Evolutionary conservation across 2,888 invertebrate species (phyloP), one percentile per base, ranked within the genome.

Genomic region (Agrochola macilenta): DNA sequence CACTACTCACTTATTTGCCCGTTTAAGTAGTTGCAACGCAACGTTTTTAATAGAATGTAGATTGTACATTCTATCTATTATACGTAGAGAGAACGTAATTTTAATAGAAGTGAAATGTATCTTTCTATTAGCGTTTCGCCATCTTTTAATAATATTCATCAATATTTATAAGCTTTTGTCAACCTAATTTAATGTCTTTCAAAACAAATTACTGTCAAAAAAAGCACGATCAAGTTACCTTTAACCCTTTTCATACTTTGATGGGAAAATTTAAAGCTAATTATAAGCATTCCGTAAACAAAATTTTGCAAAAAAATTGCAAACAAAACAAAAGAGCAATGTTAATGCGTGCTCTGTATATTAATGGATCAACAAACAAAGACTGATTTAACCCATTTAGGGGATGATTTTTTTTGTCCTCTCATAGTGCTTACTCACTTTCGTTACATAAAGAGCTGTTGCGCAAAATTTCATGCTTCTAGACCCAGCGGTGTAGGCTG

Each of bases 151-250:
- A 65, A 69, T n/a, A 58, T 71, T 76, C 9, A 78, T 87, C 73
- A 81, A 81, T 76, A 87, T 85, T 87, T 69, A 77, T 78, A 71
- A 74, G 73, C 58, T 11, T 43, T 68, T 69, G 52, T 76, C 76
- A 74, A 69, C 39, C 46, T 78, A 52, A 72, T 78, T 86, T 23
- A 79, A 69, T 69, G 26, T 78, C 61, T 78, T 54, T 71, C 68
- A 79, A 64, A 79, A 82, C 57, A 63, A 82, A 69, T 81, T 71
- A 61, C 49, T 58, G n/a, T 46, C 12, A 71, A 74, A 63, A 61
- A 73, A 69, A 77, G 43, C 39, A 69, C 9, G 43, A 83, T 83
- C 46, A 54, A 17, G 43, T 83, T 71, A 80, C 69, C 12, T 39
- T 70, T 64, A 57, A 61, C 52, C 57, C 68, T 43, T 74, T 46